These are phyloP conservation scores for Lipotes vexillifer DNA, from an alignment of 2,113 vertebrate genomes.

Conservation along the genomic window DNA sequence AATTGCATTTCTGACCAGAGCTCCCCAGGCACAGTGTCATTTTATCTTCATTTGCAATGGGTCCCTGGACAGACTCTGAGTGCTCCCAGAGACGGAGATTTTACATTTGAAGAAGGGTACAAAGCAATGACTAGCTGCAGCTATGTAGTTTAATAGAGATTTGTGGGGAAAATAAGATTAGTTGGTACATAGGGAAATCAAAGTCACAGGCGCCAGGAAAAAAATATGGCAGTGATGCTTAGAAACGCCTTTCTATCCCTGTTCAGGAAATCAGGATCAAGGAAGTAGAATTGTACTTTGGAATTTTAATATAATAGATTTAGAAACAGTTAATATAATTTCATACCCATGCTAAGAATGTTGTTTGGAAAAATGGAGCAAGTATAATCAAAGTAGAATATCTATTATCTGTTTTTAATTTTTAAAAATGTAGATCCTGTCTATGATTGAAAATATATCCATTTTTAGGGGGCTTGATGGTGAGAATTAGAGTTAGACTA, in stretches of 20 bases:
- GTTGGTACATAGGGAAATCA: neutral
- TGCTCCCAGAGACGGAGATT: neutral
- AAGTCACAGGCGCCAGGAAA: neutral
- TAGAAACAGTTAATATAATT: neutral
- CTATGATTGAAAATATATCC: neutral
- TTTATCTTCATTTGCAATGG: conserved; percentile 60
- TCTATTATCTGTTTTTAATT: neutral
- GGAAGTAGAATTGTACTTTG: neutral
- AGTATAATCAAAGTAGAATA: neutral
- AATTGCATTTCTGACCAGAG: conserved; percentile 65
- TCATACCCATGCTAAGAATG: neutral
- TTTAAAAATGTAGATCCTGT: neutral
- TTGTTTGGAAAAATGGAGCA: neutral
- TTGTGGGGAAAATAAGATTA: conserved; percentile 15
- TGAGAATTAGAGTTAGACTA: neutral
- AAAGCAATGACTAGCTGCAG: neutral
- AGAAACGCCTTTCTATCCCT: neutral
- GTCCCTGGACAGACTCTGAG: conserved; percentile 28
- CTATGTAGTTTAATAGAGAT: neutral
- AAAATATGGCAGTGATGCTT: neutral
- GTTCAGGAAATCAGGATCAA: neutral
- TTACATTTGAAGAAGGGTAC: conserved; percentile 35
- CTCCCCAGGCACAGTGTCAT: conserved; percentile 53
- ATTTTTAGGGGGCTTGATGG: neutral
- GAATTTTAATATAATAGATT: neutral